Evolutionary conservation across 2,888 invertebrate species (phyloP).

Genomic region (Pyralis farinalis): DNA sequence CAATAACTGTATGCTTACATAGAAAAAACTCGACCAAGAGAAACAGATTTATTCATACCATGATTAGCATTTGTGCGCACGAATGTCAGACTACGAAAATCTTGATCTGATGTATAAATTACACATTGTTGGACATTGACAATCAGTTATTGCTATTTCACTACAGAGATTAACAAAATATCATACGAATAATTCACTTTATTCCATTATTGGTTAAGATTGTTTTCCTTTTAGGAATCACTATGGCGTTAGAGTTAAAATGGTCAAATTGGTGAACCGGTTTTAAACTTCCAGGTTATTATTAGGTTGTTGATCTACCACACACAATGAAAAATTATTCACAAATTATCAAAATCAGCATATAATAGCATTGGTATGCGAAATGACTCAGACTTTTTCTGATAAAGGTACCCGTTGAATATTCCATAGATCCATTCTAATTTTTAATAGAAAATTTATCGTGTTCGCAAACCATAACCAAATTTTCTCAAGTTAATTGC

Average conservation of each 20-base stretch:
- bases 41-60: no score
- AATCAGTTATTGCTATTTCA: no score
- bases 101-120: no score
- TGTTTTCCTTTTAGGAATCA: not conserved
- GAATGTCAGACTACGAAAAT: no score
- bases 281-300: slow-evolving; percentile 2
- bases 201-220: not conserved
- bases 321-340: slow-evolving; percentile 5
- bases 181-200: not conserved
- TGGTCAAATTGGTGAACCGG: not conserved
- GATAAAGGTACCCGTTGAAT: not conserved
- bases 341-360: not conserved
- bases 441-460: slow-evolving; percentile 31
- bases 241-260: not conserved
- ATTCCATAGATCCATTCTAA: slow-evolving; percentile 6
- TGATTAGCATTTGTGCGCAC: no score
- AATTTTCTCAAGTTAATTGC: slow-evolving; percentile 42
- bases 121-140: no score
- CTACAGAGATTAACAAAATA: no score
- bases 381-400: slow-evolving; percentile 2
- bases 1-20: no score
- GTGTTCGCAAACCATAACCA: slow-evolving; percentile 59
- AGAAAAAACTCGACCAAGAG: no score
- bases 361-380: slow-evolving; percentile 1
- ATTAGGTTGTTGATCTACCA: slow-evolving; percentile 8